Conservation (phyloP, 2,113 vertebrate species). For the Actenoides lindsayi region DNA sequence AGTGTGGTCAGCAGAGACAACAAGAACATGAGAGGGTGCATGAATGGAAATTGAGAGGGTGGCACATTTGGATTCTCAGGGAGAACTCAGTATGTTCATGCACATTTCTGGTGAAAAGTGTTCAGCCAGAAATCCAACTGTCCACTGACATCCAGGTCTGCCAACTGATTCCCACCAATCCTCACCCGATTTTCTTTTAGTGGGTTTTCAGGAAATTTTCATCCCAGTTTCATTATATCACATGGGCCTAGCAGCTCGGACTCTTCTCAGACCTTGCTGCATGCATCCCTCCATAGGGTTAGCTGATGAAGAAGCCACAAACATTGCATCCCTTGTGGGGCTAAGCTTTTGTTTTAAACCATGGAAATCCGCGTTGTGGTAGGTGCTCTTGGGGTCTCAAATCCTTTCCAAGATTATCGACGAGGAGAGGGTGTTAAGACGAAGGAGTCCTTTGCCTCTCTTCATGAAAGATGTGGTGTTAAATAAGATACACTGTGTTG, state of each 20-base stretch:
- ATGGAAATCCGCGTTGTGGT: neutral
- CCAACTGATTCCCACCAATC: neutral
- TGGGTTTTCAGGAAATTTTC: neutral
- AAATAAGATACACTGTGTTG: neutral
- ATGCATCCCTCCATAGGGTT: rapidly evolving
- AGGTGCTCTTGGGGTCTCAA: neutral
- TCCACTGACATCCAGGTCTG: neutral
- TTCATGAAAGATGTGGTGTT: neutral
- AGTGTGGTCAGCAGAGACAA: neutral
- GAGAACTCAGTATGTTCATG: neutral
- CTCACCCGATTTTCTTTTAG: rapidly evolving
- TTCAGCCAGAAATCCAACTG: neutral
- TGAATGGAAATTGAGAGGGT: rapidly evolving
- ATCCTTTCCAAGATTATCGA: neutral
- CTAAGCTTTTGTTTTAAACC: neutral
- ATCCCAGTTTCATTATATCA: neutral
- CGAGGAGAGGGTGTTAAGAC: rapidly evolving
- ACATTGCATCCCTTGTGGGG: neutral
- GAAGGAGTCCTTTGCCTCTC: neutral
- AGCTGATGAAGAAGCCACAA: neutral
- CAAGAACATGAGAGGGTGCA: neutral
- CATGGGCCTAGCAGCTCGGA: neutral
- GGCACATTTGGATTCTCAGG: neutral
- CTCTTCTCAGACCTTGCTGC: neutral
- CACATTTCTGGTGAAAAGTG: neutral